These are phyloP conservation scores for Prunella strophiata DNA, from an alignment of 2,797 vertebrate genomes.

Conservation along the genomic window DNA sequence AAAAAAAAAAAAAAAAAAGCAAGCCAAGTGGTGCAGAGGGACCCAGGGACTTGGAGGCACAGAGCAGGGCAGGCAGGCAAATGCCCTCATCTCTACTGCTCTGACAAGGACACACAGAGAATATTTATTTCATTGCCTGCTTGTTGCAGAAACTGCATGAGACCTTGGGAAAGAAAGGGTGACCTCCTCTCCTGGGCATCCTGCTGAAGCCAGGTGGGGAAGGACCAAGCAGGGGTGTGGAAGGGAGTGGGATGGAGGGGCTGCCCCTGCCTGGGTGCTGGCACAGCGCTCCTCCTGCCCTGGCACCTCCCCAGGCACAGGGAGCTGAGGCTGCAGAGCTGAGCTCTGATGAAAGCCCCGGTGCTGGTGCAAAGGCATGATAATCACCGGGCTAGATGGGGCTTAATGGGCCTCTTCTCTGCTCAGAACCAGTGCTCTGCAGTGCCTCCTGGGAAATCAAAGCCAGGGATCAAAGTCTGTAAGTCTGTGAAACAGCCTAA, in stretches of 20 bases:
- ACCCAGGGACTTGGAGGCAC: background rate
- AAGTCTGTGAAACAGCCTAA: constrained; percentile 23
- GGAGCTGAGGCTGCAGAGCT: background rate
- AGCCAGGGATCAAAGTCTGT: constrained; percentile 55
- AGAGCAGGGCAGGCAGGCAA: constrained; percentile 9
- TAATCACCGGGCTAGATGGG: background rate
- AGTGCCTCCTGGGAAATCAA: constrained; percentile 4
- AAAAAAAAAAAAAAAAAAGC: background rate
- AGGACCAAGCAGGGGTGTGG: background rate
- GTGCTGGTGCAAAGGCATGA: background rate
- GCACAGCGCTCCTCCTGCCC: background rate
- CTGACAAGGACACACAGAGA: background rate
- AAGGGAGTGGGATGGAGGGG: background rate
- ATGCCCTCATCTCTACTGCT: background rate
- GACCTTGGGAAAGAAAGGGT: background rate
- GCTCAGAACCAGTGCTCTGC: background rate
- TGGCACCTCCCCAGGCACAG: background rate
- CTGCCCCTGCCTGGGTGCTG: background rate
- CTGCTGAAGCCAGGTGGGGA: background rate
- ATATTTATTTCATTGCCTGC: background rate
- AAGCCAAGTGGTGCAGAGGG: background rate
- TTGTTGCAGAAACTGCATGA: background rate
- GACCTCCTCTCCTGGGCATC: background rate
- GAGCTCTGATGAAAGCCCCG: background rate
- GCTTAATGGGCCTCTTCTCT: constrained; percentile 40